These are phyloP conservation scores for Parasteatoda lunata DNA, from an alignment of 2,888 invertebrate species.

Conservation along the genomic window DNA sequence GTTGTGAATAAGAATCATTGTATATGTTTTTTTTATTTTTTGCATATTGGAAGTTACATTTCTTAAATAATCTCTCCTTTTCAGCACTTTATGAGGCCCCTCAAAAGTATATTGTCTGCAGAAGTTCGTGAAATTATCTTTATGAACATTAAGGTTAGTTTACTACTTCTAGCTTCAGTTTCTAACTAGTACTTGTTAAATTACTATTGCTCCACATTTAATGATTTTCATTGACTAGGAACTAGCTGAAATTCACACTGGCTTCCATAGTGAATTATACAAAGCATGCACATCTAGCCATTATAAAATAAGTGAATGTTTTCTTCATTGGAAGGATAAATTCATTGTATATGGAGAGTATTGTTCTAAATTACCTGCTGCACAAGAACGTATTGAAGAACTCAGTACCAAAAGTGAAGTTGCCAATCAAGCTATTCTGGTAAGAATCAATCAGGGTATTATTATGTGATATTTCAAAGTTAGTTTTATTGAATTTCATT, in stretches of 20 bases:
- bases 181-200: not conserved
- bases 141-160: slow-evolving; percentile 88
- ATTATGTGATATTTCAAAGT: not conserved
- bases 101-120: slow-evolving; percentile 81
- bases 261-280: slow-evolving; percentile 86
- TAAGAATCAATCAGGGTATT: slow-evolving; percentile 29
- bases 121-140: slow-evolving; percentile 89
- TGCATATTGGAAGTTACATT: too few species aligned
- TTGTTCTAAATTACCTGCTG: slow-evolving; percentile 92
- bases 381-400: slow-evolving; percentile 89
- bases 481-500: too few species aligned
- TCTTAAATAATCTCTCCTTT: not conserved
- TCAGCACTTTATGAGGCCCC: slow-evolving; percentile 75
- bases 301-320: slow-evolving; percentile 84
- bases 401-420: slow-evolving; percentile 81
- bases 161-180: not conserved
- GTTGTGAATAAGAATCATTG: too few species aligned
- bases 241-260: slow-evolving; percentile 88
- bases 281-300: slow-evolving; percentile 78
- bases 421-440: slow-evolving; percentile 78
- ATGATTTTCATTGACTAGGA: slow-evolving; percentile 78
- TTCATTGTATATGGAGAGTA: slow-evolving; percentile 96
- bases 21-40: too few species aligned
- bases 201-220: not conserved
- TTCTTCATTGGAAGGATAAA: slow-evolving; percentile 91